Percentiles rank a stretch among this genome's conserved stretches.
These are phyloP conservation scores for Acholoe squamosa DNA, from an alignment of 2,888 invertebrate species.

Conservation along the genomic window DNA sequence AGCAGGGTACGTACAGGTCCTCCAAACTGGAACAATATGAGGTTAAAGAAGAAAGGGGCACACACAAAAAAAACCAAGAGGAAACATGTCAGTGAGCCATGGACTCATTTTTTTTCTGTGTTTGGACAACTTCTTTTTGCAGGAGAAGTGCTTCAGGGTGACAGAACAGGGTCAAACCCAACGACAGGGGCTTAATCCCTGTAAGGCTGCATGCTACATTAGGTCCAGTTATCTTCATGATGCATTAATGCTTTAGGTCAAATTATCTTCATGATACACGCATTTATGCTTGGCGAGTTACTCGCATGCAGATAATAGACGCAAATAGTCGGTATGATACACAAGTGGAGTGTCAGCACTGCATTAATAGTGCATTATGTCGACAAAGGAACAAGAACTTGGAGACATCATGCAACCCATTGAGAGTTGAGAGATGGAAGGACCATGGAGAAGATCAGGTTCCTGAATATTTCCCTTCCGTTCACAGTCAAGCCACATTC, in stretches of 20 bases:
- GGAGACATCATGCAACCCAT: no score
- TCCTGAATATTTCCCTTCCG: constrained; percentile 24
- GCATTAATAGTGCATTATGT: no score
- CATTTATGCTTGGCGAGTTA: no score
- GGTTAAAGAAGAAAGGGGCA: neutral
- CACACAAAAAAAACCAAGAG: neutral
- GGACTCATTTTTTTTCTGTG: neutral
- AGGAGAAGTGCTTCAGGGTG: neutral
- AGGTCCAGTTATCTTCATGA: no score
- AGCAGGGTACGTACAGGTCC: neutral
- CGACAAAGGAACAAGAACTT: no score
- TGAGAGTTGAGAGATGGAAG: neutral
- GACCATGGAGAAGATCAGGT: neutral
- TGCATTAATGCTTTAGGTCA: no score
- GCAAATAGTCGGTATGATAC: no score
- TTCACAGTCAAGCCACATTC: neutral
- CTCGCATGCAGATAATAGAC: no score
- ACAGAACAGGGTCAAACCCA: neutral
- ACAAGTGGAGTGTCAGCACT: no score
- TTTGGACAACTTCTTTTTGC: neutral
- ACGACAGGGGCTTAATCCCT: no score
- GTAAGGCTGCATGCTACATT: no score
- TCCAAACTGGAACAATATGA: neutral
- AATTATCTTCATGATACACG: no score
- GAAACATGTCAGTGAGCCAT: neutral